phyloP scores from a whole-genome alignment of 2,113 vertebrate genomes.

The Morone chrysops region DNA sequence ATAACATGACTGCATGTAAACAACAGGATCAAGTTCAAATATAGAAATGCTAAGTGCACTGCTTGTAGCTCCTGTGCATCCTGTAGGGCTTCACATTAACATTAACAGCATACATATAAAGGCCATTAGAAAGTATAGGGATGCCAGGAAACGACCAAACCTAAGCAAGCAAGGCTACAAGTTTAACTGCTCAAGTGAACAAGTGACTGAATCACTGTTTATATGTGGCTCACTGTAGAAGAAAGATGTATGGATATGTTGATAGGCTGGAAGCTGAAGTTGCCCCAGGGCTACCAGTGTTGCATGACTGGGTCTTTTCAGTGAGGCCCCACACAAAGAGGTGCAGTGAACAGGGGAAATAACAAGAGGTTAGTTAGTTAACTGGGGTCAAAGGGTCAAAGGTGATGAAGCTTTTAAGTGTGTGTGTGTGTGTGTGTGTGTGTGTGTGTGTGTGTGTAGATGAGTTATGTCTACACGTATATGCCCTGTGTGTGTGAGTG shows the following conservation, averaged over 20 bases:
- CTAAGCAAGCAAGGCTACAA: constrained; percentile 46
- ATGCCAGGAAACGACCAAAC: constrained; percentile 25
- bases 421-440: background rate
- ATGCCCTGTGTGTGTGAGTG: constrained; percentile 5
- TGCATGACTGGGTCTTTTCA: constrained; percentile 76
- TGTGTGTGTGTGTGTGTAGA: background rate
- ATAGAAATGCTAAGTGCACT: constrained; percentile 28
- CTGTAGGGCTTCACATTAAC: constrained; percentile 9
- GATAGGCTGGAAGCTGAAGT: constrained; percentile 61
- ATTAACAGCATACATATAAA: constrained; percentile 25
- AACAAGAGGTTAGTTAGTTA: constrained; percentile 79
- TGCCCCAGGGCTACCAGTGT: constrained; percentile 54
- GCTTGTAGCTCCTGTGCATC: constrained; percentile 6
- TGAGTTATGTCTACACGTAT: constrained; percentile 22
- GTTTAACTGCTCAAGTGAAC: constrained; percentile 61
- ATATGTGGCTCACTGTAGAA: constrained; percentile 19
- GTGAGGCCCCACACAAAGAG: constrained; percentile 70
- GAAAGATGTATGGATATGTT: constrained; percentile 59
- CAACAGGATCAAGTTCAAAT: constrained; percentile 39
- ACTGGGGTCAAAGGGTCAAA: constrained; percentile 74
- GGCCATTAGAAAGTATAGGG: background rate
- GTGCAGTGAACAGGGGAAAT: constrained; percentile 66
- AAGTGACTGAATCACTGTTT: constrained; percentile 59
- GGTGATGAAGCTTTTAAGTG: constrained; percentile 68
- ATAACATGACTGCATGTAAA: background rate